A percentile compares a stretch with the other conserved stretches of the same genome.
Conservation (phyloP, 2,888 invertebrate genomes). For the Rambutsinella grinnellia region DNA sequence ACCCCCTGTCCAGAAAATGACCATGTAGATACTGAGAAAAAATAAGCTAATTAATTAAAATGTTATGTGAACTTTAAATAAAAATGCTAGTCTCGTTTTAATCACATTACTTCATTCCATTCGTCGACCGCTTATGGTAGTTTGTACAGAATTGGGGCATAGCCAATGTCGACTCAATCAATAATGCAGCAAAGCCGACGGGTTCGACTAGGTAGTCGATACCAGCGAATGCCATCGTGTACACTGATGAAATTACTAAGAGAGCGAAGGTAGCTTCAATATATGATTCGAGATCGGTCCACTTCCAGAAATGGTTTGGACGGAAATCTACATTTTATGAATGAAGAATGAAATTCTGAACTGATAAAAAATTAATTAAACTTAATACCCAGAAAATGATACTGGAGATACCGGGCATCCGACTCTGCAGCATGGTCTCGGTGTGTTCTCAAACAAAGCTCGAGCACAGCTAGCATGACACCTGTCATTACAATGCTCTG, state of each 20-base stretch:
- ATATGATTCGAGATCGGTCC: slow-evolving; percentile 56
- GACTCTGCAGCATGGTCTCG: slow-evolving; percentile 2
- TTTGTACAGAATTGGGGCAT: slow-evolving; percentile 54
- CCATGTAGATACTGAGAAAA: slow-evolving; percentile 37
- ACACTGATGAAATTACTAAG: neutral
- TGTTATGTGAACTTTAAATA: neutral
- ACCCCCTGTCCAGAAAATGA: slow-evolving; percentile 49
- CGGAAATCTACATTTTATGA: no score
- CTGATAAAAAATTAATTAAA: no score
- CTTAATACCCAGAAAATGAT: slow-evolving; percentile 30
- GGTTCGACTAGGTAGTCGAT: slow-evolving; percentile 29
- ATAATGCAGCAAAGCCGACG: slow-evolving; percentile 36
- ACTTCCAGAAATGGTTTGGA: slow-evolving; percentile 48
- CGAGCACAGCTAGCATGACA: slow-evolving; percentile 53
- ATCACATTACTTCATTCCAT: slow-evolving; percentile 55
- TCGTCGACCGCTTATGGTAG: slow-evolving; percentile 31
- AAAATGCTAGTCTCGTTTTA: neutral
- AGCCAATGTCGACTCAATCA: slow-evolving; percentile 38
- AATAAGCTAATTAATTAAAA: slow-evolving; percentile 7
- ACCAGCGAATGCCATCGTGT: slow-evolving; percentile 12
- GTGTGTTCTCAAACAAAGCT: slow-evolving; percentile 48
- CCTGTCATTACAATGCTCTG: slow-evolving; percentile 54
- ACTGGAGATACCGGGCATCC: slow-evolving; percentile 10
- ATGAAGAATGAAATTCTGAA: no score
- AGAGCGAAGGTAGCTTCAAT: slow-evolving; percentile 43